Evolutionary conservation across 2,888 invertebrate species (phyloP), one percentile per base, ranked within the genome.

Genomic region (Torymus aiolomorphi): DNA sequence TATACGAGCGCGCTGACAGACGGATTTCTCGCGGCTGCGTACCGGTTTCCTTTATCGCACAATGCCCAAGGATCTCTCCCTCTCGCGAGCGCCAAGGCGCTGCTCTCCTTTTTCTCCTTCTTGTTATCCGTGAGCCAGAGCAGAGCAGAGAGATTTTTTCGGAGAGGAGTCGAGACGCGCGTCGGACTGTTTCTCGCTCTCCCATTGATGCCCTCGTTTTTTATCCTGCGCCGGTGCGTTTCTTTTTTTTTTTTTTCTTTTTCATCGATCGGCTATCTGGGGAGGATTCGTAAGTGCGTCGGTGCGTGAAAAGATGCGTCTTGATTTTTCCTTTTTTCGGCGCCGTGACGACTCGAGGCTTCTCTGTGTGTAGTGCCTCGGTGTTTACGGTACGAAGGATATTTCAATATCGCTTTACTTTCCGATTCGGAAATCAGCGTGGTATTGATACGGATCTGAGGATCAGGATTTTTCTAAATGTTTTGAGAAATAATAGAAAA

Each of bases 1-100:
- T 81, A 81, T 78, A 72, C 31, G 52, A 8, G 62, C 86, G 72
- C 83, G 82, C 85, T 85, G 85, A 86, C 86, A 84, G 79, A 80
- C 75, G 67, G 82, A 75, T 77, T 63, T 77, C 80, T 73, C 77
- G 59, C 82, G 69, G 78, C 82, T 76, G 74, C 82, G 82, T 86
- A 86, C 86, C 86, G 86, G 85, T 85, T 87, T 86, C 83, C 83
- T 86, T 83, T 84, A 84, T 85, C 86, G 86, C 83, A 85, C 86
- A 87, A 88, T 87, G 84, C 84, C 84, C 83, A 78, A 82, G 80
- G 78, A 84, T 83, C 84, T 82, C 82, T 82, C 73, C 62, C 73
- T 12, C 16, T 18, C 52, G 24, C 31, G 31, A 75, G 42, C 56
- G 20, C 20, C 20, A n/a, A 31, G 51, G 42, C 72, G 18, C 57